Percentiles rank a stretch among this genome's conserved stretches.
phyloP scores from a whole-genome alignment of 1,140 invertebrate species.

The Trichonephila inaurata region DNA sequence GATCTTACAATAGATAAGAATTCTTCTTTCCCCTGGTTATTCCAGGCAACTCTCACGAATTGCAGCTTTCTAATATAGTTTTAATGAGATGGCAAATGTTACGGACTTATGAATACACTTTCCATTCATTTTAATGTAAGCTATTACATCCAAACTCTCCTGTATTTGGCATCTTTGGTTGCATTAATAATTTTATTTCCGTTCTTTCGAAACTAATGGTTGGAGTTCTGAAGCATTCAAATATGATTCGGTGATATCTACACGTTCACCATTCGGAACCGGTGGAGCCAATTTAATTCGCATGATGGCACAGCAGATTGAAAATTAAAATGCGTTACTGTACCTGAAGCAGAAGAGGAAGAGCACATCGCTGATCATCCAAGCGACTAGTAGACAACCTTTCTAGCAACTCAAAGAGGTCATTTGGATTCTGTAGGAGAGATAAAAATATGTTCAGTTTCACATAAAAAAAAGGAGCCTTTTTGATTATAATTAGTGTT shows the following conservation, averaged over 20 bases:
- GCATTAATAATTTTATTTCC: no score
- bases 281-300: neutral
- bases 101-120: no score
- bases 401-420: conserved; percentile 72
- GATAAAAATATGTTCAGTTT: neutral
- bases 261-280: neutral
- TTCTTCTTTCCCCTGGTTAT: no score
- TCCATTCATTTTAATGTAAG: no score
- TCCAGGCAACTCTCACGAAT: no score
- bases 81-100: no score
- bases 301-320: conserved; percentile 8
- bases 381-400: conserved; percentile 62
- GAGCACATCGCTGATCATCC: conserved; percentile 75
- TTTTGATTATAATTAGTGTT: no score
- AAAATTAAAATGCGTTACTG: conserved; percentile 49
- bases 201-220: no score
- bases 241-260: neutral
- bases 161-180: no score
- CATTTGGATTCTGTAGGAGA: conserved; percentile 64
- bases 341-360: conserved; percentile 64
- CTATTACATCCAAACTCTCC: no score
- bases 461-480: neutral
- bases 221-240: neutral
- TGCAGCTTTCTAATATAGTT: no score
- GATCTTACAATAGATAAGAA: no score